Conservation (phyloP, 1,140 invertebrate species). For the Chelonus insularis region DNA sequence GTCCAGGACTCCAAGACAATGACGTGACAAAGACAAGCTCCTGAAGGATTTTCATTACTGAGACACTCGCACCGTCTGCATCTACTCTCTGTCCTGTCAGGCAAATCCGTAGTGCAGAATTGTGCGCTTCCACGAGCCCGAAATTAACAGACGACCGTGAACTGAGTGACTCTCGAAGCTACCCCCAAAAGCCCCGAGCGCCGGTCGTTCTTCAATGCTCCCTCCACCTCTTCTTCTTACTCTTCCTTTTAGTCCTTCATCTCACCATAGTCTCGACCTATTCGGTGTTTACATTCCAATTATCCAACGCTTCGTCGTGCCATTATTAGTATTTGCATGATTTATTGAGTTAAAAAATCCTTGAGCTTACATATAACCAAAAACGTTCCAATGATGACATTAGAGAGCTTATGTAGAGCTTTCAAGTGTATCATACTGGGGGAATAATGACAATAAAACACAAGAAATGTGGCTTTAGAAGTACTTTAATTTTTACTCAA, state of each 20-base stretch:
- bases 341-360: slow-evolving; percentile 33
- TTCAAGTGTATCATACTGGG: no score
- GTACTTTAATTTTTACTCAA: no score
- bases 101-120: slow-evolving; percentile 18
- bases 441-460: no score
- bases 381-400: background rate
- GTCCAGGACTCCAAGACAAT: slow-evolving; percentile 15
- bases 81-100: slow-evolving; percentile 22
- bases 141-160: slow-evolving; percentile 34
- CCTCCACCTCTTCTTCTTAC: slow-evolving; percentile 4
- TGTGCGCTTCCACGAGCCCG: slow-evolving; percentile 29
- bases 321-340: slow-evolving; percentile 52
- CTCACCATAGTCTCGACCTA: slow-evolving; percentile 17
- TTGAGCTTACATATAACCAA: background rate
- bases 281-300: slow-evolving; percentile 51
- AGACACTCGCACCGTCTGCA: background rate
- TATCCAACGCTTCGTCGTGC: slow-evolving; percentile 43
- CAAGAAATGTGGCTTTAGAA: no score
- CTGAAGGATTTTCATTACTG: slow-evolving; percentile 33
- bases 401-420: no score
- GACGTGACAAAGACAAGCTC: slow-evolving; percentile 29
- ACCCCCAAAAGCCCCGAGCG: slow-evolving; percentile 18
- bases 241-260: slow-evolving; percentile 6
- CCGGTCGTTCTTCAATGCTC: background rate
- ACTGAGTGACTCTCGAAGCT: slow-evolving; percentile 28